Conservation (phyloP, 2,797 vertebrate species). For the Enteromius radiatus region DNA sequence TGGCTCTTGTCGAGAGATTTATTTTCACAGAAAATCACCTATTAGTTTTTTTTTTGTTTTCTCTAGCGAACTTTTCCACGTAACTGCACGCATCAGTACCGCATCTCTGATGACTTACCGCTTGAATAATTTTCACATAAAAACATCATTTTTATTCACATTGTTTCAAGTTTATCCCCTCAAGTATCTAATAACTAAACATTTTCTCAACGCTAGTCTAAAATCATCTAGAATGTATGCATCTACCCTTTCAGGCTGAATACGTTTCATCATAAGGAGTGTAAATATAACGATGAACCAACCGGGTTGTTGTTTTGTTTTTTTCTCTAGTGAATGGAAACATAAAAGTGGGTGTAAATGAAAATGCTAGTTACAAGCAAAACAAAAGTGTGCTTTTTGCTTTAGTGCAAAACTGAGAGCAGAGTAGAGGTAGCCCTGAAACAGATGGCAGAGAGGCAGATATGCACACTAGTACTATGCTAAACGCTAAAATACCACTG, state of each 20-base stretch:
- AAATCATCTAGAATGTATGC: constrained; percentile 30
- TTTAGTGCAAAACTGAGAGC: constrained; percentile 66
- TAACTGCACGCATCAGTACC: constrained; percentile 51
- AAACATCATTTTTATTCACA: constrained; percentile 70
- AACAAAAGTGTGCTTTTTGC: constrained; percentile 74
- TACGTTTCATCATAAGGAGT: constrained; percentile 46
- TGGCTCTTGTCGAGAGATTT: constrained; percentile 79
- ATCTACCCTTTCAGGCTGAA: constrained; percentile 26
- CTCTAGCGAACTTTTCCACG: constrained; percentile 48
- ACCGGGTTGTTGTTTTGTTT: constrained; percentile 13
- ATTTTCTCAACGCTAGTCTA: constrained; percentile 38
- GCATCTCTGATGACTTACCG: constrained; percentile 60
- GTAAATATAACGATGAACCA: constrained; percentile 39
- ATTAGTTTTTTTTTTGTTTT: constrained; percentile 64
- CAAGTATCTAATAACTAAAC: constrained; percentile 52
- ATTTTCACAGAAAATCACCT: constrained; percentile 77
- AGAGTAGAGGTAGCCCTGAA: constrained; percentile 83
- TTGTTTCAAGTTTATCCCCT: constrained; percentile 62
- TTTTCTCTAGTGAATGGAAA: constrained; percentile 66
- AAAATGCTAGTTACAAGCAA: constrained; percentile 72
- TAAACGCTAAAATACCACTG: constrained; percentile 81
- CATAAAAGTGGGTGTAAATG: constrained; percentile 64
- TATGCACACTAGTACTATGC: constrained; percentile 71
- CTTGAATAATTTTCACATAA: constrained; percentile 66
- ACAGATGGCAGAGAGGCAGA: constrained; percentile 39